Evolutionary conservation across 2,888 invertebrate species (phyloP).

Genomic region (Ametastegia equiseti): DNA sequence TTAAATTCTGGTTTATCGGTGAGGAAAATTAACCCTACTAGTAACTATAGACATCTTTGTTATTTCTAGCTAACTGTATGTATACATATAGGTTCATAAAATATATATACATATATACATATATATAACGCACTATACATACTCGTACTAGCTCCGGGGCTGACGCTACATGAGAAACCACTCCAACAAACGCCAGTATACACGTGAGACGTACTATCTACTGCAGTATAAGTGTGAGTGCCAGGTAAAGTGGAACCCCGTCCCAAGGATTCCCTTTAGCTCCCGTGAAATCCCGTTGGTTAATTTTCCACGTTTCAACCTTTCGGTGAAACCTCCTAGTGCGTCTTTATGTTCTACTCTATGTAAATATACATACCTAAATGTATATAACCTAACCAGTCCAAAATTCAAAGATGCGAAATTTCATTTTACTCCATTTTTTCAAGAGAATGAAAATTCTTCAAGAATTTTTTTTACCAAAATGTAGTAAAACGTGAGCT

Average conservation of each 20-base stretch:
- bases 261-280: slow-evolving; percentile 35
- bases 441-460: background rate
- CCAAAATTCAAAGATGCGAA: background rate
- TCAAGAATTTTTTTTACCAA: background rate
- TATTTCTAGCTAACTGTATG: background rate
- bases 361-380: background rate
- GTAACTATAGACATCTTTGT: background rate
- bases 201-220: slow-evolving; percentile 48
- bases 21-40: background rate
- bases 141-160: slow-evolving; percentile 1
- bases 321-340: slow-evolving; percentile 5
- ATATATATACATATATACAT: background rate
- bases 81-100: slow-evolving; percentile 16
- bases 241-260: slow-evolving; percentile 24
- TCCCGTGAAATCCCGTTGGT: slow-evolving; percentile 17
- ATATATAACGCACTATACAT: slow-evolving; percentile 6
- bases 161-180: slow-evolving; percentile 44
- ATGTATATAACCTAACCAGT: background rate
- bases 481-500: too few species aligned
- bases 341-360: background rate
- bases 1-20: slow-evolving; percentile 5
- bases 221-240: slow-evolving; percentile 34
- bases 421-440: background rate
- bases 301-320: slow-evolving; percentile 31
- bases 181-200: slow-evolving; percentile 29